These are phyloP conservation scores for Lerista edwardsae DNA, from an alignment of 2,797 vertebrate genomes.

Conservation along the genomic window DNA sequence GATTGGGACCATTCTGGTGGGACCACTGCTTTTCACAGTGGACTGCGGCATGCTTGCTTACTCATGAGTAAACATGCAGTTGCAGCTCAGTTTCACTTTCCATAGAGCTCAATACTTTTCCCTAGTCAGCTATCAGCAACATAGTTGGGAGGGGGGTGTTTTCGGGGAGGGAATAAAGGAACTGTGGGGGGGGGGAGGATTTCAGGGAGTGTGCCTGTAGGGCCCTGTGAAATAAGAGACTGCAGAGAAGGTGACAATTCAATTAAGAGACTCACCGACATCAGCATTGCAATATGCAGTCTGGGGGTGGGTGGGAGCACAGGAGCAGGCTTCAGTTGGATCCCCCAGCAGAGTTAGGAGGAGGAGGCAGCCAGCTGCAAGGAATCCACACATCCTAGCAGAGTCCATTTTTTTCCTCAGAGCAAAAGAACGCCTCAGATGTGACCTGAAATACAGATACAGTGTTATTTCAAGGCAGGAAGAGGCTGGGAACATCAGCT, in stretches of 20 bases:
- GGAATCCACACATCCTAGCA: slow-evolving; percentile 19
- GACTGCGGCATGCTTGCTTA: too few species aligned
- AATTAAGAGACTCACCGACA: slow-evolving; percentile 59
- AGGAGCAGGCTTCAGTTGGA: slow-evolving; percentile 58
- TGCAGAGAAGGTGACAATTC: not conserved
- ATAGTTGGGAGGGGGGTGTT: not conserved
- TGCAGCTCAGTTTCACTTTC: too few species aligned
- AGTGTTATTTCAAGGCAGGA: not conserved
- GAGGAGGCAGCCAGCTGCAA: slow-evolving; percentile 18
- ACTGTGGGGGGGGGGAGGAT: not conserved
- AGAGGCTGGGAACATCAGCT: not conserved
- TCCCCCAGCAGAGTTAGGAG: not conserved
- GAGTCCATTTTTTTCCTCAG: slow-evolving; percentile 1
- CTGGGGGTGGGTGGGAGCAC: slow-evolving; percentile 66
- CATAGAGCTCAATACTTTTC: too few species aligned
- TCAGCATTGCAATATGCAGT: slow-evolving; percentile 65
- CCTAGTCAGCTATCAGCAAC: not conserved
- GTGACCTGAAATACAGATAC: not conserved
- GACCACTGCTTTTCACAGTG: too few species aligned
- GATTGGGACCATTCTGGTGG: too few species aligned
- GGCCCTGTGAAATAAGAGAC: not conserved
- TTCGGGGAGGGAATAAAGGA: not conserved
- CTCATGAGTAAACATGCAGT: too few species aligned
- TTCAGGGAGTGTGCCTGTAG: too few species aligned
- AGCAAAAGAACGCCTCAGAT: not conserved